These are phyloP conservation scores for Lepus europaeus DNA, from an alignment of 2,113 vertebrate genomes.

Conservation along the genomic window DNA sequence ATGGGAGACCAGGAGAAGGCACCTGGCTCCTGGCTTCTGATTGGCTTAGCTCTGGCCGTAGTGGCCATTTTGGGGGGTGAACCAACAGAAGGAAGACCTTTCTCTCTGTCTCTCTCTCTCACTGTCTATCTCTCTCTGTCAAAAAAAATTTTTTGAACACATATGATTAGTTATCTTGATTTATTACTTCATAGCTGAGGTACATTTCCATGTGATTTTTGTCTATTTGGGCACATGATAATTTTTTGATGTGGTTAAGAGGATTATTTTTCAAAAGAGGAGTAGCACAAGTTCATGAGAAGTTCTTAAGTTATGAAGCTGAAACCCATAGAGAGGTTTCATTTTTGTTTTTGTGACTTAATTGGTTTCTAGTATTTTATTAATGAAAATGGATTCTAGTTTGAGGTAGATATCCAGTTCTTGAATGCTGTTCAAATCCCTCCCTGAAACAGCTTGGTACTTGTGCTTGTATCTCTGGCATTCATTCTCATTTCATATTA, in stretches of 20 bases:
- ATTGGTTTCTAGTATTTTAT: slow-evolving; percentile 70
- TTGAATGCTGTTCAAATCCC: slow-evolving; percentile 64
- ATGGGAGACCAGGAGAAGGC: too few relatives aligned
- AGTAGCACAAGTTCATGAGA: slow-evolving; percentile 40
- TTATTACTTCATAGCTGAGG: slow-evolving; percentile 9
- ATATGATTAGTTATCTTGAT: slow-evolving; percentile 13
- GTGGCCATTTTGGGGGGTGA: too few relatives aligned
- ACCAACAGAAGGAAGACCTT: too few relatives aligned
- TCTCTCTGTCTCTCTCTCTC: too few relatives aligned
- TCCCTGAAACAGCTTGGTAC: slow-evolving; percentile 49
- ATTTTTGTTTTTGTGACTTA: slow-evolving; percentile 66
- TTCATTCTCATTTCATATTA: slow-evolving; percentile 66
- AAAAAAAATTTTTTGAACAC: too few relatives aligned
- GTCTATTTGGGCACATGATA: neutral
- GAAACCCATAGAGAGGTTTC: slow-evolving; percentile 43
- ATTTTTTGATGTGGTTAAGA: neutral
- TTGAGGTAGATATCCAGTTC: slow-evolving; percentile 60
- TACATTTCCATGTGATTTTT: slow-evolving; percentile 46
- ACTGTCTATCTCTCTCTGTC: too few relatives aligned
- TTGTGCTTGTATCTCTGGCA: slow-evolving; percentile 42
- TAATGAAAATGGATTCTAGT: slow-evolving; percentile 63
- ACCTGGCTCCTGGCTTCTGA: too few relatives aligned
- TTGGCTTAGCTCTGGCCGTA: too few relatives aligned
- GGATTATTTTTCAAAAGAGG: slow-evolving; percentile 60
- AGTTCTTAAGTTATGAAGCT: slow-evolving; percentile 18